These are phyloP conservation scores for Romanogobio albipinnatus DNA, from an alignment of 2,113 vertebrate species.

Conservation along the genomic window DNA sequence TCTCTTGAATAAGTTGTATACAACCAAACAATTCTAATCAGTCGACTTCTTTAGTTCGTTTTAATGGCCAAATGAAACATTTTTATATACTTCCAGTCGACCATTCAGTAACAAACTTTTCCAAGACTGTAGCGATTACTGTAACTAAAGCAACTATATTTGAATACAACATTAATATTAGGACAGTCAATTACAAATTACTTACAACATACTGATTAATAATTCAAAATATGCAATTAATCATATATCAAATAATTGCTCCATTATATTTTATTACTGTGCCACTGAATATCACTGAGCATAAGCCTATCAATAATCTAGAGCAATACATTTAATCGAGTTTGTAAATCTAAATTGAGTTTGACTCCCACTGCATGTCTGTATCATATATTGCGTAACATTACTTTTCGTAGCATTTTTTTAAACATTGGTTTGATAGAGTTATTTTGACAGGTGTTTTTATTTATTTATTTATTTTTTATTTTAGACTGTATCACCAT, in stretches of 20 bases:
- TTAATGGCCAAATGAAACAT: not conserved
- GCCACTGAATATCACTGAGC: not conserved
- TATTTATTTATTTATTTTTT: too few relatives aligned
- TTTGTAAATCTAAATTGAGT: slow-evolving; percentile 9
- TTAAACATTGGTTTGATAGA: not conserved
- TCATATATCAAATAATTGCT: not conserved
- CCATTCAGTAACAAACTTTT: not conserved
- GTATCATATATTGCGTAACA: not conserved
- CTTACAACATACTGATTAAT: not conserved
- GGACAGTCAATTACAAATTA: not conserved
- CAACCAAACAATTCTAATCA: slow-evolving; percentile 4
- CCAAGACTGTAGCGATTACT: not conserved
- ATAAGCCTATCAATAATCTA: not conserved
- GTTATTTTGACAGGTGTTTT: not conserved
- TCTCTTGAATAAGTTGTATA: not conserved
- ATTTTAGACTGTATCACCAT: too few relatives aligned
- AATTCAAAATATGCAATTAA: not conserved
- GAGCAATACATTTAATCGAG: slow-evolving; percentile 6
- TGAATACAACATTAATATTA: not conserved
- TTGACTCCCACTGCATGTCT: not conserved
- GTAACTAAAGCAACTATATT: not conserved
- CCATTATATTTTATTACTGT: not conserved
- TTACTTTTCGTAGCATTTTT: not conserved
- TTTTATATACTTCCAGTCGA: not conserved
- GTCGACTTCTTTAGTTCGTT: not conserved